Percentiles rank a stretch among this genome's conserved stretches.
phyloP scores from a whole-genome alignment of 2,797 vertebrate genomes.

The Botia kubotai region DNA sequence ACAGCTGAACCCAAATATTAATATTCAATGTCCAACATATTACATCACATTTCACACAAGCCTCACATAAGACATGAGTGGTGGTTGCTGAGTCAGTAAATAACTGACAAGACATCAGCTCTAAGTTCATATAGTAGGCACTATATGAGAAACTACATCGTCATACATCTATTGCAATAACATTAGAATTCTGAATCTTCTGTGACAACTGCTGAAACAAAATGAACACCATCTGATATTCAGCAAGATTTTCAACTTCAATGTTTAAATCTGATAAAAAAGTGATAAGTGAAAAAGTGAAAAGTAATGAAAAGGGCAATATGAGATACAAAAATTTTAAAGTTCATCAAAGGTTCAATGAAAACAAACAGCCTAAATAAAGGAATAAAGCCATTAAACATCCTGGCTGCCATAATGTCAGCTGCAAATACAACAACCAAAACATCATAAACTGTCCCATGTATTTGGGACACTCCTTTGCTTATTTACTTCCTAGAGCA shows the following conservation, averaged over 20 bases:
- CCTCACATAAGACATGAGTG: not conserved
- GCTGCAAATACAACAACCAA: not conserved
- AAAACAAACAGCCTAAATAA: conserved; percentile 12
- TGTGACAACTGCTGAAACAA: not conserved
- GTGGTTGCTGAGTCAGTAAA: not conserved
- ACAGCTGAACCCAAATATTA: not conserved
- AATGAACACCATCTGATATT: not conserved
- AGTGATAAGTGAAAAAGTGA: not conserved
- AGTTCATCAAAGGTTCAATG: not conserved
- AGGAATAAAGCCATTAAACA: conserved; percentile 14
- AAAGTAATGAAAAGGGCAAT: not conserved
- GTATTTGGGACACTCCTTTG: conserved; percentile 2
- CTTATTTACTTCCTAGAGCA: not conserved
- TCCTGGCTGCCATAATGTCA: conserved; percentile 8
- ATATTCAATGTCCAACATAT: not conserved
- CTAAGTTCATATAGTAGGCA: not conserved
- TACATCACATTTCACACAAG: conserved; percentile 11
- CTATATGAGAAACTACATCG: not conserved
- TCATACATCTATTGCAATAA: not conserved
- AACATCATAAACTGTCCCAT: not conserved
- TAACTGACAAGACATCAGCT: not conserved
- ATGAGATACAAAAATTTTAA: not conserved
- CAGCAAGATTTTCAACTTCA: not conserved
- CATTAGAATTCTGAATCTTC: not conserved
- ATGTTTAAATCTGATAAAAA: not conserved